These are phyloP conservation scores for Umimayanthus chanpuru DNA, from an alignment of 92 coral and sea anemone genomes.

Conservation along the genomic window DNA sequence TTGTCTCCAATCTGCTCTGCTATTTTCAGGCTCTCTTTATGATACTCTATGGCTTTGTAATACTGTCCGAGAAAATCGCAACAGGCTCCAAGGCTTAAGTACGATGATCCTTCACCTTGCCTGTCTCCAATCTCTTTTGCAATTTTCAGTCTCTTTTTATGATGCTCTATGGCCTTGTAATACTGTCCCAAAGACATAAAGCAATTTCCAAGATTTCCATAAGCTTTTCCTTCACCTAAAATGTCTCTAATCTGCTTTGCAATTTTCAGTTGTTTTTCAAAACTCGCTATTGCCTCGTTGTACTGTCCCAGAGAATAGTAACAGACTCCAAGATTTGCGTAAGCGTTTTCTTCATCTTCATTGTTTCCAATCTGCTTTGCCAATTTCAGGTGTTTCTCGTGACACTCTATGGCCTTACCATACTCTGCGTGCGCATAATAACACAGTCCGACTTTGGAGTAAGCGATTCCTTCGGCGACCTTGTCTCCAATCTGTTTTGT, in stretches of 20 bases:
- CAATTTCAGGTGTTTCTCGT: neutral
- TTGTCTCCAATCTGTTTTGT: neutral
- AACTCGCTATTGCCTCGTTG: neutral
- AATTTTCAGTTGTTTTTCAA: neutral
- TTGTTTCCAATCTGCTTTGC: neutral
- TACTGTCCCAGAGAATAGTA: neutral
- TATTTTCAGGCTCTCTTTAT: neutral
- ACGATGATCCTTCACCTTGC: too few species aligned
- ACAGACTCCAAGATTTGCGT: neutral
- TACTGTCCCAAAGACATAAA: neutral
- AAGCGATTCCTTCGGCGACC: neutral
- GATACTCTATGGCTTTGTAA: too few species aligned
- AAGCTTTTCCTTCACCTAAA: neutral
- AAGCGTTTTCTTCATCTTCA: neutral
- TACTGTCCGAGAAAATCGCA: too few species aligned
- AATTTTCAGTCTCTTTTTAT: neutral
- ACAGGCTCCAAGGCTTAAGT: too few species aligned
- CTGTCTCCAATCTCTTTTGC: too few species aligned
- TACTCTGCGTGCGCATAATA: neutral
- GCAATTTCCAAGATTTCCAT: neutral
- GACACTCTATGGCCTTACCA: neutral
- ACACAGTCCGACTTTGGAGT: neutral
- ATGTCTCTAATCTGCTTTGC: neutral
- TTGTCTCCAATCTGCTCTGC: too few species aligned
- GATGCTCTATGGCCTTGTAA: neutral